Evolutionary conservation across 2,888 invertebrate genomes (phyloP).

Genomic region (Aproaerema taeniolella): DNA sequence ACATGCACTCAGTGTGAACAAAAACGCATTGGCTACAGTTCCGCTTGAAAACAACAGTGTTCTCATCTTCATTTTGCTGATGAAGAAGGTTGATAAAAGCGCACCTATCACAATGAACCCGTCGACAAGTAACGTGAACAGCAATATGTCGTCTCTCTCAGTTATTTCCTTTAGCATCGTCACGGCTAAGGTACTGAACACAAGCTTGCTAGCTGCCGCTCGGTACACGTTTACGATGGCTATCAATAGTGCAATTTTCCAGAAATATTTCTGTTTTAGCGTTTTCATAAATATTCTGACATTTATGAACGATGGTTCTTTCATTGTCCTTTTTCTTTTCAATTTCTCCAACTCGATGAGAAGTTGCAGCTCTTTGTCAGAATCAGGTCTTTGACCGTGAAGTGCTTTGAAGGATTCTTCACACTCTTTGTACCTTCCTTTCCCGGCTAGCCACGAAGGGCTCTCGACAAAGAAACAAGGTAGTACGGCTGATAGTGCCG

Average conservation of each 20-base stretch:
- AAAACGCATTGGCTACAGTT: constrained; percentile 14
- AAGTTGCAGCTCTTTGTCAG: constrained; percentile 22
- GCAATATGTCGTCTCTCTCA: constrained; percentile 21
- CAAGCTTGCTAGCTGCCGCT: constrained; percentile 17
- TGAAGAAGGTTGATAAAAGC: constrained; percentile 19
- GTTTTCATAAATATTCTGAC: background rate
- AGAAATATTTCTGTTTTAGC: background rate
- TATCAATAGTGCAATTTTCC: constrained; percentile 9
- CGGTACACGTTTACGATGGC: constrained; percentile 20
- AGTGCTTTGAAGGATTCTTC: constrained; percentile 22
- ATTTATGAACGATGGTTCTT: background rate
- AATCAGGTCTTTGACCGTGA: constrained; percentile 15
- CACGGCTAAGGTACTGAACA: constrained; percentile 20
- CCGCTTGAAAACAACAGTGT: constrained; percentile 22
- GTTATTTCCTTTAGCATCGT: constrained; percentile 25
- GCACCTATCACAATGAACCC: constrained; percentile 23
- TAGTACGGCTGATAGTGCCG: constrained; percentile 20
- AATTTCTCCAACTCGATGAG: background rate
- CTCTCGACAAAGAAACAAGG: constrained; percentile 29
- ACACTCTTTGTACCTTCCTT: constrained; percentile 28
- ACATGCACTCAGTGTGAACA: constrained; percentile 18
- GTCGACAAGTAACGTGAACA: constrained; percentile 16
- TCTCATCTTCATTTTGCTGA: constrained; percentile 22
- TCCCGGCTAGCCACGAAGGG: constrained; percentile 29
- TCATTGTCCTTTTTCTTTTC: background rate